Conservation (phyloP, 2,888 invertebrate genomes). For the Limenitis camilla region DNA sequence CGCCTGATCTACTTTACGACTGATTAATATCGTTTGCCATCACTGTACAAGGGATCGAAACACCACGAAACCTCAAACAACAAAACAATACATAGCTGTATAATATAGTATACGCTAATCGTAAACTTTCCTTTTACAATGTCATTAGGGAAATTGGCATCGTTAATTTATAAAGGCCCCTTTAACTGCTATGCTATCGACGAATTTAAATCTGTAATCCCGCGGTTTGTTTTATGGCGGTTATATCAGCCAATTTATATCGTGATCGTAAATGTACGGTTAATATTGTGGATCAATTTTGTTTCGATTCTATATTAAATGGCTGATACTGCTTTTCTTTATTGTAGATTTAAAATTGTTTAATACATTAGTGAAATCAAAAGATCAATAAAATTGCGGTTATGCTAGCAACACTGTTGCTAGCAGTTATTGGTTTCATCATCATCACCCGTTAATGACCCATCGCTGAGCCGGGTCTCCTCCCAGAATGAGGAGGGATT, state of each 20-base stretch:
- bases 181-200: conserved; percentile 63
- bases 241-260: conserved; percentile 59
- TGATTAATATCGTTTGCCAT: conserved; percentile 1
- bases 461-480: too few relatives aligned
- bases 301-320: conserved; percentile 41
- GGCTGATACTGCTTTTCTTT: conserved; percentile 2
- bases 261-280: conserved; percentile 44
- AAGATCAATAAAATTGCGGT: too few relatives aligned
- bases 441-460: too few relatives aligned
- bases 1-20: background rate
- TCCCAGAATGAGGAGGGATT: too few relatives aligned
- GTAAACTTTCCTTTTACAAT: conserved; percentile 70
- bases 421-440: too few relatives aligned
- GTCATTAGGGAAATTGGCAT: conserved; percentile 71
- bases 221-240: conserved; percentile 66
- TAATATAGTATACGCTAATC: conserved; percentile 47
- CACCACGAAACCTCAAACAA: conserved; percentile 9
- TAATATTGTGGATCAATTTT: conserved; percentile 45
- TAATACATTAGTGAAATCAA: too few relatives aligned
- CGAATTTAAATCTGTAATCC: conserved; percentile 68
- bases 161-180: conserved; percentile 68
- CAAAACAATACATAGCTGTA: conserved; percentile 19
- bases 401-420: too few relatives aligned
- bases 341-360: too few relatives aligned
- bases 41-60: background rate